Base-by-base conservation (phyloP, 2,888 invertebrate species). In the Drosophila phalerata region DNA sequence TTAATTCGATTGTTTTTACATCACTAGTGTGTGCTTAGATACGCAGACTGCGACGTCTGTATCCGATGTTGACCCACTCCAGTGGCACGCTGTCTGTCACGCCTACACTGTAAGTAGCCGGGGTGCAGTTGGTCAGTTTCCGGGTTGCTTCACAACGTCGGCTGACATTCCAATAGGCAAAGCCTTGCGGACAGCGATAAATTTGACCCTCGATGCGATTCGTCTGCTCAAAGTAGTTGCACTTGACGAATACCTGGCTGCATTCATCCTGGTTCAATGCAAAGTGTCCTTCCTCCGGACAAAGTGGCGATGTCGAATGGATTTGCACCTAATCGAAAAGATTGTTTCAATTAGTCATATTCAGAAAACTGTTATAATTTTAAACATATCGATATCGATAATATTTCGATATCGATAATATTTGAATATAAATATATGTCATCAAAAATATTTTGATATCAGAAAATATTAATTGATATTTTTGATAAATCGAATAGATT, bases 111-210 rank as follows among this genome's bases (percentile, higher is more conserved):
- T 88, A 86, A 52, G 77, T 80, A 38, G 84, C 52, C 28, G 84
- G 75, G 13, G 73, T 71, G 73, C 97, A 97, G 87, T 94, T 94
- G 61, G 94, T 93, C 53, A 96, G 92, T 87, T 94, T 94, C 47
- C 93, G 92, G 0, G 93, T 93, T 45, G 94, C 94, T 92, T 97
- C 97, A 90, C 97, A 97, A 87, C 95, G 94, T 91, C 95, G 94
- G 81, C 96, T 97, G 4, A 96, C 94, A 45, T 95, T 94, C 96
- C 96, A 97, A 90, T 95, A 97, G 5, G 95, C 94, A 82, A 95
- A 96, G 45, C 95, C 95, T 82, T 94, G 93, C 0, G 97, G 97
- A 92, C 97, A 97, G 85, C 95, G 95, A 91, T 95, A 95, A 13
- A 97, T 93, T 82, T 94, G 95, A 15, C 96, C 97, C 91, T 95